phyloP scores from a whole-genome alignment of 2,888 invertebrate genomes.

The Hemaris fuciformis region DNA sequence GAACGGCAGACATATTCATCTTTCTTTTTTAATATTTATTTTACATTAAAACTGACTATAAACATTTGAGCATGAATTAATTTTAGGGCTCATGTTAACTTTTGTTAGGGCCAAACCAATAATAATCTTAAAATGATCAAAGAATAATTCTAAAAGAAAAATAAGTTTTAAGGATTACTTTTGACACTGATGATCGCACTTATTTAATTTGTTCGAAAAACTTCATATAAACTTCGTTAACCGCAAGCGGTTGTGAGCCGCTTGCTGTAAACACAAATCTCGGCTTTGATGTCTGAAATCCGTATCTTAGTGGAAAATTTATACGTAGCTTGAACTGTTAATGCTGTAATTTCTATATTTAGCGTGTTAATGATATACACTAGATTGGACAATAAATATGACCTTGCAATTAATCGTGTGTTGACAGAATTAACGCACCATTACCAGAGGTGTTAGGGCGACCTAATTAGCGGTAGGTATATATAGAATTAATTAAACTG shows the following conservation, averaged over 20 bases:
- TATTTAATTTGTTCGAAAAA: not conserved
- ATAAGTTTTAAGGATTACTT: not conserved
- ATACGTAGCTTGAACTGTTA: not conserved
- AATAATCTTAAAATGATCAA: not conserved
- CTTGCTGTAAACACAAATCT: not conserved
- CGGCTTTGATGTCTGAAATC: conserved; percentile 1
- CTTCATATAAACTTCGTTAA: no score
- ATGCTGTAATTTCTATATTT: conserved; percentile 19
- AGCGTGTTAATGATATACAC: conserved; percentile 4
- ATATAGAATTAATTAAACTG: conserved; percentile 6
- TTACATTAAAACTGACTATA: not conserved
- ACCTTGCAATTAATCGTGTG: conserved; percentile 54
- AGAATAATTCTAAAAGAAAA: not conserved
- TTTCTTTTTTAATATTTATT: not conserved
- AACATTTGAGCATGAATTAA: no score
- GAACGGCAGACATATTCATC: not conserved
- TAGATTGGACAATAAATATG: conserved; percentile 21
- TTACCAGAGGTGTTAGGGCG: conserved; percentile 22
- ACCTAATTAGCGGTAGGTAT: conserved; percentile 27
- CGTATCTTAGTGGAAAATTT: not conserved
- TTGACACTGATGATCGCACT: not conserved
- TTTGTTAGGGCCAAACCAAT: not conserved
- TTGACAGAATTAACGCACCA: conserved; percentile 41
- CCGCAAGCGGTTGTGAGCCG: not conserved
- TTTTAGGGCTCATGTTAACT: no score